These are phyloP conservation scores for Micromussa lordhowensis DNA, from an alignment of 92 coral and sea anemone genomes.

Conservation along the genomic window DNA sequence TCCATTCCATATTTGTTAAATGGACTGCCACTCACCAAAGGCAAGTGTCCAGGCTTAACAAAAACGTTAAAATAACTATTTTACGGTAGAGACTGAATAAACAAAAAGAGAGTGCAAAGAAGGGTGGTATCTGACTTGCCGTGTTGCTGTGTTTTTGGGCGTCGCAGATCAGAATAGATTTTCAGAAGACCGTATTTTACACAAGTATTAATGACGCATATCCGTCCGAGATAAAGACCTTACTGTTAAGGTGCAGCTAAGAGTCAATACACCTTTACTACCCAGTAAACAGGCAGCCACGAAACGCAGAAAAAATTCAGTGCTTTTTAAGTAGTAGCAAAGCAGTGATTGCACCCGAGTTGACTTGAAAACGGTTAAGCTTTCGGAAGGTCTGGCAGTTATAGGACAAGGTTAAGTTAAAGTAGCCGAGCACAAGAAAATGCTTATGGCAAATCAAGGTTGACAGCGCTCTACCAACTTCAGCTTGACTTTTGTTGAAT, in stretches of 20 bases:
- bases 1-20: background rate
- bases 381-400: background rate
- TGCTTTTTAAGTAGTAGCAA: background rate
- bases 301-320: background rate
- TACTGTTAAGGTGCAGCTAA: background rate
- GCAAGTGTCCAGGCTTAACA: background rate
- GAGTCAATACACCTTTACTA: background rate
- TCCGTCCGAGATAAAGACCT: background rate
- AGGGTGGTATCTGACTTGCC: background rate
- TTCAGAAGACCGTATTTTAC: background rate
- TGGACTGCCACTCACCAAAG: background rate
- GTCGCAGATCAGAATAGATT: background rate
- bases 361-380: background rate
- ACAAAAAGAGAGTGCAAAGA: background rate
- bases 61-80: background rate
- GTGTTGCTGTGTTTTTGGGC: background rate
- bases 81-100: background rate
- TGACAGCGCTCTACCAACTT: too few species aligned
- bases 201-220: background rate
- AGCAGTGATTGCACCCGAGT: background rate
- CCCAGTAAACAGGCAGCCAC: background rate
- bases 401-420: background rate
- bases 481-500: background rate
- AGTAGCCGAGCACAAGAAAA: background rate
- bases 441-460: background rate